Evolutionary conservation across 2,113 vertebrate species (phyloP), one percentile per base, ranked within the genome.

Genomic region (Cichladusa arquata): DNA sequence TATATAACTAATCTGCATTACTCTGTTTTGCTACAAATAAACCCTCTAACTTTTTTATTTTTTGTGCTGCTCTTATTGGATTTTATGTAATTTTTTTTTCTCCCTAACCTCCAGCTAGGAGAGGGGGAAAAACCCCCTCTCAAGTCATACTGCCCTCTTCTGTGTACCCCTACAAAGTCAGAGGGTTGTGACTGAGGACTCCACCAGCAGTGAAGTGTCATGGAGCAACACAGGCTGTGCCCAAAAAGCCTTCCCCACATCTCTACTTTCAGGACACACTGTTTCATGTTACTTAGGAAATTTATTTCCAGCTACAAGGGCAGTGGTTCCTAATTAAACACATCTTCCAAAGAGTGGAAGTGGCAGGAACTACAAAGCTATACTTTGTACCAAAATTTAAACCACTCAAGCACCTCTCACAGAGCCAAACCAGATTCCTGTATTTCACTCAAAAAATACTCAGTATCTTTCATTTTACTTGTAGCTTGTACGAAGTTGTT

Each of bases 11-110:
- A 83, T 65, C 17, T 34, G 6, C 42, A 77, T 81, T 83, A 57
- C 70, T 90, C 61, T 57, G 64, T 12, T 86, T 57, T 45, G 34
- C 42, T 86, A 47, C 50, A 86, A 92, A 81, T 50, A 66, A 86
- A 16, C 12, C 19, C 58, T 66, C 31, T 4, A 65, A 28, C 3
- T 28, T 31, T 73, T 45, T 53, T 19, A 17, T 33, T 42, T 26
- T 36, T 31, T 47, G 70, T n/a, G 28, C 53, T 50, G 12, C 26
- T 80, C n/a, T 86, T 61, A 61, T 5, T 88, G 45, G 38, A 83
- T 53, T 51, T 48, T 33, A 61, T 2, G 3, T 24, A 47, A 57
- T 79, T 44, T 29, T 48, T 83, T 92, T 64, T 60, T 18, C 36
- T 53, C 50, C 28, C 28, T 47, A 48, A 44, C 3, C 6, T 40